Evolutionary conservation across 2,113 vertebrate species (phyloP).

Genomic region (Dascyllus trimaculatus): DNA sequence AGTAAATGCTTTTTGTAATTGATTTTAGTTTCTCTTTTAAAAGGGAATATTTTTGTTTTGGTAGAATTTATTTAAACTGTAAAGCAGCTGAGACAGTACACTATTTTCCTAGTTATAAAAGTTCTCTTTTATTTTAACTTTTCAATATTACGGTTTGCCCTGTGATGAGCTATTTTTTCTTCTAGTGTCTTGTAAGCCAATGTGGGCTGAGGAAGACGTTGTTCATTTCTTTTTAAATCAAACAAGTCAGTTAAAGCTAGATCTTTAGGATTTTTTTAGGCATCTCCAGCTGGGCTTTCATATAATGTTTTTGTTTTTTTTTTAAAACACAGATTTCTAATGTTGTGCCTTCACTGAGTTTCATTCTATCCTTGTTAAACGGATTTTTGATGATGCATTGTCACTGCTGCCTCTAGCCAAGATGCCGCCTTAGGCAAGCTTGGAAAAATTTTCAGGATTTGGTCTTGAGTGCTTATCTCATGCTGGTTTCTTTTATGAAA

Average conservation of each 20-base stretch:
- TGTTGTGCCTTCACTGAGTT: background rate
- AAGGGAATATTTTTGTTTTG: too few species aligned
- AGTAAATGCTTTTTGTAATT: too few species aligned
- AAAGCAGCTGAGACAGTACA: too few species aligned
- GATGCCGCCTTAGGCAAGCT: slow-evolving; percentile 12
- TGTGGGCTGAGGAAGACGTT: too few species aligned
- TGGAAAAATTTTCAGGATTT: slow-evolving; percentile 10
- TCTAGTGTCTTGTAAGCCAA: too few species aligned
- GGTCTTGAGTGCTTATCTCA: slow-evolving; percentile 11
- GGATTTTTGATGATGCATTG: slow-evolving; percentile 5
- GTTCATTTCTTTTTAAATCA: background rate
- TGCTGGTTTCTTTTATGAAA: slow-evolving; percentile 31
- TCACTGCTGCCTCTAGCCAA: slow-evolving; percentile 1
- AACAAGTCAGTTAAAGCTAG: background rate
- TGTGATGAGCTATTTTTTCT: too few species aligned
- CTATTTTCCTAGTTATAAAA: too few species aligned
- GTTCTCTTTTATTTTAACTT: too few species aligned
- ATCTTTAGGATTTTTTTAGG: background rate
- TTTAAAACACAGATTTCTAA: background rate
- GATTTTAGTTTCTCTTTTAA: too few species aligned
- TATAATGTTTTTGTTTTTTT: background rate
- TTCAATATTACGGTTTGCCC: too few species aligned
- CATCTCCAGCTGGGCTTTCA: too few species aligned
- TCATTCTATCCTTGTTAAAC: slow-evolving; percentile 9
- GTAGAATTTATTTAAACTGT: too few species aligned